Percentiles rank a stretch among this genome's conserved stretches.
Conservation (phyloP, 2,797 vertebrate genomes). For the Karalla daura region DNA sequence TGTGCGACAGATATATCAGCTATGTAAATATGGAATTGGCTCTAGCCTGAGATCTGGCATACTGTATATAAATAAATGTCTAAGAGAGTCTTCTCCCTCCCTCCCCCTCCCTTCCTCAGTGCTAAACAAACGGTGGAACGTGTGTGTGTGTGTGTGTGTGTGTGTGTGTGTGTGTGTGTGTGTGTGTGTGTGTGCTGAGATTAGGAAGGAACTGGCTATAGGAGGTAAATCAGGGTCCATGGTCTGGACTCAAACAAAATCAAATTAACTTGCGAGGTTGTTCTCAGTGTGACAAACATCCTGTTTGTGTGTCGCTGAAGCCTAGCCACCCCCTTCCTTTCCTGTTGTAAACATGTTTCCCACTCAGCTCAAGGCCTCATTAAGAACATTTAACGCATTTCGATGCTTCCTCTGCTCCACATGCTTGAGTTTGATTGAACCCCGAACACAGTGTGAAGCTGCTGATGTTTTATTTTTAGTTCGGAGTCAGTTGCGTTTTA, state of each 20-base stretch:
- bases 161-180: not conserved
- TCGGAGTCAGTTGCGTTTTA: too few species aligned
- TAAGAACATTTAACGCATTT: conserved; percentile 33
- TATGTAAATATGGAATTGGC: conserved; percentile 31
- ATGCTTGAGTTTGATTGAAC: conserved; percentile 12
- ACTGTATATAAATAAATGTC: conserved; percentile 11
- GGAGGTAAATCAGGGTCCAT: not conserved
- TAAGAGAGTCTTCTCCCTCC: not conserved
- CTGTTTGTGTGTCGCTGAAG: conserved; percentile 41
- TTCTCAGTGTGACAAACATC: conserved; percentile 38
- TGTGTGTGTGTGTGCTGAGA: not conserved
- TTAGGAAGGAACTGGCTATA: not conserved
- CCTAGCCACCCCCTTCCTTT: conserved; percentile 14
- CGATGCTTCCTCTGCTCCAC: conserved; percentile 3
- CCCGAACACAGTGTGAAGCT: not conserved
- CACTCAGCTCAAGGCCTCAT: conserved; percentile 18
- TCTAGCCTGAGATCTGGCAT: not conserved
- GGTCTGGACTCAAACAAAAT: not conserved
- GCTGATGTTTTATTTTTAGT: conserved; percentile 20
- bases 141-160: not conserved
- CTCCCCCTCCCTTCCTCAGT: not conserved
- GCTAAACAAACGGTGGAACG: conserved; percentile 21
- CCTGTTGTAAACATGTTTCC: conserved; percentile 40
- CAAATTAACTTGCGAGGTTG: not conserved
- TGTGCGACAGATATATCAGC: conserved; percentile 14